These are phyloP conservation scores for Spongilla lacustris DNA, from an alignment of 37 sponge, comb jelly and placozoan genomes.

Conservation along the genomic window DNA sequence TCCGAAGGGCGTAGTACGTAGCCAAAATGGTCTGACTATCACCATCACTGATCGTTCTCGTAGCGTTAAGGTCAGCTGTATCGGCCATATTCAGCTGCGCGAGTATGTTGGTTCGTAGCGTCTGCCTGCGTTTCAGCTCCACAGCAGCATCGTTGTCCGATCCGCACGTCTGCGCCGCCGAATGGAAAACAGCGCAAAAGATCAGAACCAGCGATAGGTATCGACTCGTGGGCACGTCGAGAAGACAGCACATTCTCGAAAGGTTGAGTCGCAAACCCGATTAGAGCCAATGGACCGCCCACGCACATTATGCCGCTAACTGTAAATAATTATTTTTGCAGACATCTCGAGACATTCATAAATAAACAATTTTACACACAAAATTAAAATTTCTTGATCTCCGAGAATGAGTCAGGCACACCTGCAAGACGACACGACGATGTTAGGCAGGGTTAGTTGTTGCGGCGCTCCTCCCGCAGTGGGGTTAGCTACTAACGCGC, in stretches of 20 bases:
- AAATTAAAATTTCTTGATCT: not conserved
- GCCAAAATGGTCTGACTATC: constrained; percentile 3
- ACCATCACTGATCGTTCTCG: not conserved
- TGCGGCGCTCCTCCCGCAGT: not conserved
- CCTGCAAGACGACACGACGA: not conserved
- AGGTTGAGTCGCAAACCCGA: not conserved
- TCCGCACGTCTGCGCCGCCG: not conserved
- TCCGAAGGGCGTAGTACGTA: not conserved
- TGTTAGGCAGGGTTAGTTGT: not conserved
- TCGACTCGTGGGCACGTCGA: not conserved
- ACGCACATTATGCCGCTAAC: not conserved
- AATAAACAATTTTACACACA: not conserved
- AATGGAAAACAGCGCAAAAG: not conserved
- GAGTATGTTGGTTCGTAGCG: constrained; percentile 33
- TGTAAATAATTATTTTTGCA: not conserved
- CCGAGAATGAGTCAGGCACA: not conserved
- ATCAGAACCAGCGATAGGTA: not conserved
- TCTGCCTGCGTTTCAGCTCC: constrained; percentile 25
- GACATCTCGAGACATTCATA: not conserved
- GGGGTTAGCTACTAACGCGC: not conserved
- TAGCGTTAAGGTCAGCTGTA: not conserved
- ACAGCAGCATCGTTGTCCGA: not conserved
- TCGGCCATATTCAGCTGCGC: constrained; percentile 36
- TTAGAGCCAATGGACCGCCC: not conserved
- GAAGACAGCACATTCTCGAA: not conserved